Base-by-base conservation (phyloP, 2,113 vertebrate species). In the Raphicerus campestris region DNA sequence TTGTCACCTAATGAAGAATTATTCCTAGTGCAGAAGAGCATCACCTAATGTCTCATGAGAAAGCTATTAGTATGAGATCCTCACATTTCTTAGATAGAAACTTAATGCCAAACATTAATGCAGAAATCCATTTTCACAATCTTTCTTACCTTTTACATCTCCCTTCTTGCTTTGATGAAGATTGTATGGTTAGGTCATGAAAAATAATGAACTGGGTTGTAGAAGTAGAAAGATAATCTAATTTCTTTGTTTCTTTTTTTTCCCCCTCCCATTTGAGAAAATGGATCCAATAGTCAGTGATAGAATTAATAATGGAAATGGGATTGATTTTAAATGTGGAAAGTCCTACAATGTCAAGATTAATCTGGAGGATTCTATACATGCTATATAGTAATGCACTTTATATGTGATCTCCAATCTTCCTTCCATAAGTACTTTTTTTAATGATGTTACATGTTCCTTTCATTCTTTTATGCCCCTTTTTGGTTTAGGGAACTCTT, bases 11-110 rank as follows among this genome's bases (percentile, higher is more conserved):
- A 73, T 96, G 85, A 91, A 97, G 55, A 95, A 97, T 98, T 96
- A 96, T 95, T 77, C 80, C 91, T 81, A 51, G 77, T 82, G 45
- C 89, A 92, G 51, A 91, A 17, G 32, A 97, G 94, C 70, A 83
- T 80, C 97, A 63, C 86, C 97, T 97, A 88, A 87, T 97, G 97
- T 94, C 97, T 98, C 96, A 81, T 82, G 89, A 86, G 97, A 98
- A 97, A 98, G 96, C 94, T 97, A 93, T 98, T 97, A 97, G 93
- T 45, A 70, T 87, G 89, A 97, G 42, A 95, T 92, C 6, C 91
- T 98, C 97, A 97, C 3, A 87, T 77, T 97, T 97, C 91, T 95
- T 84, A 97, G 92, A 91, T 92, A 77, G 93, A 63, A 93, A 45
- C 82, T 35, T 88, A 96, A 90, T 91, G 87, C 94, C 47, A 97